Percentiles rank a stretch among this genome's conserved stretches.
Evolutionary conservation across 92 coral and sea anemone species (phyloP).

Genomic region (Muricea muricata): DNA sequence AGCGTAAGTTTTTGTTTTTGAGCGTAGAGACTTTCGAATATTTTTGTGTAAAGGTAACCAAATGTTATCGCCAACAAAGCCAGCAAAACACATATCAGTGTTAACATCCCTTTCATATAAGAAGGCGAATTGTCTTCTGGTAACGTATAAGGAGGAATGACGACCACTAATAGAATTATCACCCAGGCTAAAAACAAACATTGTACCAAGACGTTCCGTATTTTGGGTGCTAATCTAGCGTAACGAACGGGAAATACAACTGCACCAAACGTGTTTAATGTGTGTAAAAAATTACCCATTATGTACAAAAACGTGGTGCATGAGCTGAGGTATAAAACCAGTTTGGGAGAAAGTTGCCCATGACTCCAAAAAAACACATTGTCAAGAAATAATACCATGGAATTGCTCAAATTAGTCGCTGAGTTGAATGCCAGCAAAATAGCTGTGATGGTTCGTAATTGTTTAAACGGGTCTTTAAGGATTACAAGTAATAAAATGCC

Average conservation of each 20-base stretch:
- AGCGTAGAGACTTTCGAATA: background rate
- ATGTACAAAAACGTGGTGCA: background rate
- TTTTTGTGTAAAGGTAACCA: background rate
- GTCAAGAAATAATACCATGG: background rate
- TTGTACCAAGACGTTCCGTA: background rate
- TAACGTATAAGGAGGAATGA: background rate
- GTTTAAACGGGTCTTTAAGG: background rate
- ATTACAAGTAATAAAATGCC: background rate
- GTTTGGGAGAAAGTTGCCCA: background rate
- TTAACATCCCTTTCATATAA: background rate
- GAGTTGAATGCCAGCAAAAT: conserved; percentile 11
- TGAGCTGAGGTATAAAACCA: background rate
- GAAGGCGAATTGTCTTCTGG: background rate
- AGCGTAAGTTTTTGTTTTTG: background rate
- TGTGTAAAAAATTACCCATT: background rate
- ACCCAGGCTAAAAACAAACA: background rate
- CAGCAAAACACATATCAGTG: background rate
- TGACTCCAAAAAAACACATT: background rate
- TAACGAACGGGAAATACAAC: background rate
- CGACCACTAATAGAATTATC: background rate
- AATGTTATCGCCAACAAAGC: background rate
- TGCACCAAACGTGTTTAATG: background rate
- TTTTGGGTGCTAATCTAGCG: background rate
- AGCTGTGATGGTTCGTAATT: background rate
- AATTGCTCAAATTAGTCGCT: background rate